phyloP scores from a whole-genome alignment of 2,113 vertebrate genomes.

The Abramis brama region DNA sequence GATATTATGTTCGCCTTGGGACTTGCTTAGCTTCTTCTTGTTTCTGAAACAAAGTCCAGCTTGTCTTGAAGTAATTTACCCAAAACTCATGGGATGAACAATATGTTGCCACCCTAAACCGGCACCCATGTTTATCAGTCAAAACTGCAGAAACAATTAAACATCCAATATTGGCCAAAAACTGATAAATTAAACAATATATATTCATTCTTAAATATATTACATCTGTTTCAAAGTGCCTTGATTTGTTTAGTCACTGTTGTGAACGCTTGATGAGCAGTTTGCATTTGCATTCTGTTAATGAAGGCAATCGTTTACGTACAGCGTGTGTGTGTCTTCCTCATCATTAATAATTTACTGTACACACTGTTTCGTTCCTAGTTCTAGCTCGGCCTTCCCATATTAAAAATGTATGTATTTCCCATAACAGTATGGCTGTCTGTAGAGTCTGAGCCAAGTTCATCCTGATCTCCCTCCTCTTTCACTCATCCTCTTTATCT shows the following conservation, averaged over 20 bases:
- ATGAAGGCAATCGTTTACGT: background rate
- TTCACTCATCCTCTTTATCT: slow-evolving; percentile 33
- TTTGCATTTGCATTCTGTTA: background rate
- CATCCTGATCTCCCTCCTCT: background rate
- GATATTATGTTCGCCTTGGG: background rate
- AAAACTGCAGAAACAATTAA: background rate
- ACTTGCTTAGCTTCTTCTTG: background rate
- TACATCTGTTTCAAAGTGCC: background rate
- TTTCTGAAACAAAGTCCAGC: background rate
- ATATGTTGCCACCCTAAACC: background rate
- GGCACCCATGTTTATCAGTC: background rate
- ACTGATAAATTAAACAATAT: too few species aligned
- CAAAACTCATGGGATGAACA: background rate
- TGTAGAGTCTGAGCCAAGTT: background rate
- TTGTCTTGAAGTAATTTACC: background rate
- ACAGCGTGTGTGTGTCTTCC: slow-evolving; percentile 14
- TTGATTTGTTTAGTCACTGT: background rate
- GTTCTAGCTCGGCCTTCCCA: slow-evolving; percentile 59
- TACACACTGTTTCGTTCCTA: slow-evolving; percentile 63
- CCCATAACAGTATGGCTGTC: slow-evolving; percentile 45
- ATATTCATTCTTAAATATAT: background rate
- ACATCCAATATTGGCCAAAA: background rate
- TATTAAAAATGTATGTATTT: slow-evolving; percentile 75
- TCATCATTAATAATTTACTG: slow-evolving; percentile 72
- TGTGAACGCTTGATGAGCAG: background rate